Evolutionary conservation across 2,113 vertebrate species (phyloP), one percentile per base, ranked within the genome.

Genomic region (Zingel zingel): DNA sequence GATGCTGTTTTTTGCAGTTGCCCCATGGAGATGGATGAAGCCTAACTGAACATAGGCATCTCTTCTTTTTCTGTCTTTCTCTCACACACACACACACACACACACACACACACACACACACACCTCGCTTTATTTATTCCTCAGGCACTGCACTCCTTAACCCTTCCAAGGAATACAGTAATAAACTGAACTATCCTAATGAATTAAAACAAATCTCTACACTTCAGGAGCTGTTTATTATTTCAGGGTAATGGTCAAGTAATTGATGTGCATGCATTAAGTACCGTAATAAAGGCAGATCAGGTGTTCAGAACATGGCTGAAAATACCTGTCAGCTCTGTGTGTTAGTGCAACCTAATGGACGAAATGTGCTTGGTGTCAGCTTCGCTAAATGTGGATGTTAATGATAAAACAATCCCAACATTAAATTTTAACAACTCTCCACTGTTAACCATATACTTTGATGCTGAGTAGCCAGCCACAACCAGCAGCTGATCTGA

Each of bases 101-200:
- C 63, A 65, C 63, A 45, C 63, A 65, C 63, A 45, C 63, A 56
- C 39, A 56, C 57, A 61, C 21, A 15, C 27, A 50, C 33, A 51
- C 74, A 68, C 45, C 59, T 77, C 13, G 51, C 16, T 57, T 84
- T 65, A 80, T 86, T 82, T 75, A 78, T 88, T 82, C 79, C 74
- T 71, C 58, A 25, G 50, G 71, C 68, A 73, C 30, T 78, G 48
- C 56, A 69, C 81, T 80, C 51, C 59, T 77, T 88, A 89, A 82
- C 81, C 85, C 77, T 57, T 25, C 25, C 25, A 25, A 25, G 25
- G 25, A 25, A 3, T 19, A 61, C 12, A 64, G 13, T 25, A 15
- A 65, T 23, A 25, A 47, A 23, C 62, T 64, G 36, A 64, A 23
- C 50, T 66, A 39, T 70, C 45, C 39, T 68, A 57, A 59, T 4